These are phyloP conservation scores for Mustelus asterias DNA, from an alignment of 2,113 vertebrate species.

Conservation along the genomic window DNA sequence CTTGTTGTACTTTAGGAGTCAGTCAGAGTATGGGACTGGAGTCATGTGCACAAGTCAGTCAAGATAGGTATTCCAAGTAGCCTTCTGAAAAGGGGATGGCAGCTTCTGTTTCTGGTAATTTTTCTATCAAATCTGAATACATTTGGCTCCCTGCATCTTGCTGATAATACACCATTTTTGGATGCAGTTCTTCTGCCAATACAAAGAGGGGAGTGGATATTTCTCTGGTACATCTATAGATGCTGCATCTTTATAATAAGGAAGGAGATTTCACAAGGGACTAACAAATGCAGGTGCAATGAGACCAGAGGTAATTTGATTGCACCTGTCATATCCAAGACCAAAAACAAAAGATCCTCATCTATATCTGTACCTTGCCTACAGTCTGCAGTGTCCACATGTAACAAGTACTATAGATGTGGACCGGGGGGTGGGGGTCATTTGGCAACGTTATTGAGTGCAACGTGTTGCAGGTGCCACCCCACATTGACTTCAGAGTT, in stretches of 20 bases:
- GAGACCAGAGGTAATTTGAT: background rate
- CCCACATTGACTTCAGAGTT: background rate
- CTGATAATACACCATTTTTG: background rate
- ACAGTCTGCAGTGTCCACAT: background rate
- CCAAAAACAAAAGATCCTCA: background rate
- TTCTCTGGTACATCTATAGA: background rate
- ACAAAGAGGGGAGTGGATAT: background rate
- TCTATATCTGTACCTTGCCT: background rate
- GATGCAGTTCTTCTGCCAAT: background rate
- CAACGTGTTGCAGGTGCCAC: background rate
- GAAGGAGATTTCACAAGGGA: background rate
- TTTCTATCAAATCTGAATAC: background rate
- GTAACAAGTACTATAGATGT: background rate
- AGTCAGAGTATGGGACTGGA: background rate
- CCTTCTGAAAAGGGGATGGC: background rate
- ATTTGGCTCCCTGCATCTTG: background rate
- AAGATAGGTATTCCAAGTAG: background rate
- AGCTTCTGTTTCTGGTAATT: background rate
- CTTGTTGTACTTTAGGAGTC: background rate
- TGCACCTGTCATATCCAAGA: background rate
- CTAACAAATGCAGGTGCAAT: background rate
- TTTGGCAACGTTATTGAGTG: background rate
- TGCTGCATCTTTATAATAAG: background rate
- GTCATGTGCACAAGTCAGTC: background rate
- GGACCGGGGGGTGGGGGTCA: no score